A percentile compares a stretch with the other conserved stretches of the same genome.
These are phyloP conservation scores for Mantis religiosa DNA, from an alignment of 2,888 invertebrate species.

Conservation along the genomic window DNA sequence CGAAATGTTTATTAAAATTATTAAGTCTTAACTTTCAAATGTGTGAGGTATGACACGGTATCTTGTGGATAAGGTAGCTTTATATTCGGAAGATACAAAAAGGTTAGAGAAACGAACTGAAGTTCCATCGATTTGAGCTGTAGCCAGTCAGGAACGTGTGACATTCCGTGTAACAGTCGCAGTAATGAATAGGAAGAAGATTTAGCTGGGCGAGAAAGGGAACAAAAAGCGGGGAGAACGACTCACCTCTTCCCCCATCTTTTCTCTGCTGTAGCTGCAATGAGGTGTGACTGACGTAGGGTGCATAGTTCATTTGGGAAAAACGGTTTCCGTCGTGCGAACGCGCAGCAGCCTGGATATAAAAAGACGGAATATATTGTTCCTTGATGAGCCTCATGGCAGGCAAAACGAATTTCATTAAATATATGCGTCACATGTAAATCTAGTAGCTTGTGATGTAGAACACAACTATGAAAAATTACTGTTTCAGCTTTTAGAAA, in stretches of 20 bases:
- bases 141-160: neutral
- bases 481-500: too few species aligned
- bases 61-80: too few species aligned
- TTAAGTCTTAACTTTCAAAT: too few species aligned
- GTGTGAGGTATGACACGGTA: too few species aligned
- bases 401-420: neutral
- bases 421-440: neutral
- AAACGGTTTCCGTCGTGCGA: neutral
- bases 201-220: neutral
- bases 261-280: neutral
- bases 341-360: neutral
- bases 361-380: neutral
- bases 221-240: neutral
- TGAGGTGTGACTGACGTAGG: neutral
- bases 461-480: too few species aligned
- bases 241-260: neutral
- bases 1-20: too few species aligned
- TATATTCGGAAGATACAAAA: neutral
- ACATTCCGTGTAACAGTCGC: neutral
- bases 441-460: neutral
- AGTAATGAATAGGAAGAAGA: neutral
- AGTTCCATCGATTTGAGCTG: neutral
- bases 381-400: neutral
- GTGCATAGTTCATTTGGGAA: neutral
- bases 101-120: neutral